Conservation (phyloP, 2,888 invertebrate genomes). For the Eristalis arbustorum region DNA sequence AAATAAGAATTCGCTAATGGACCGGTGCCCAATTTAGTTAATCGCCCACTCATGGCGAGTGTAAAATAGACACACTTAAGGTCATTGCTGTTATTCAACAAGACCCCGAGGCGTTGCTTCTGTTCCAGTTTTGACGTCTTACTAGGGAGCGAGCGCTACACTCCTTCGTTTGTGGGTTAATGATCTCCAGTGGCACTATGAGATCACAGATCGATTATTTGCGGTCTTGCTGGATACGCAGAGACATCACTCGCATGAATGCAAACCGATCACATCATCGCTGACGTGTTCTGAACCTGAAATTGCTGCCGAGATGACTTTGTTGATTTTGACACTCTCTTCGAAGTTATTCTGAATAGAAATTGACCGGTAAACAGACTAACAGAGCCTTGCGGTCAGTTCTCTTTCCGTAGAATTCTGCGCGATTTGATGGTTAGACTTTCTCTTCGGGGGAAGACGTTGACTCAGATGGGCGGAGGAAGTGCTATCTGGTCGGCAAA, state of each 20-base stretch:
- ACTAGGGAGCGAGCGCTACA: too few relatives aligned
- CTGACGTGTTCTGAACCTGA: background rate
- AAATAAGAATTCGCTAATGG: too few relatives aligned
- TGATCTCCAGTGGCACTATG: background rate
- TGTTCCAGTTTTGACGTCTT: too few relatives aligned
- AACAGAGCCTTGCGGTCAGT: background rate
- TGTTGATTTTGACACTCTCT: background rate
- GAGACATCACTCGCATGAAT: background rate
- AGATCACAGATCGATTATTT: background rate
- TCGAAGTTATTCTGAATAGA: background rate
- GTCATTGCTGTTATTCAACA: too few relatives aligned
- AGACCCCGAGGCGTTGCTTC: too few relatives aligned
- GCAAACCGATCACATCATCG: background rate
- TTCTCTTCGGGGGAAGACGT: background rate
- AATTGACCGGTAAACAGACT: background rate
- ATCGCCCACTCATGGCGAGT: too few relatives aligned
- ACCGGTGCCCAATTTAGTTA: too few relatives aligned
- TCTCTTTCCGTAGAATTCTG: background rate
- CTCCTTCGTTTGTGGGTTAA: background rate
- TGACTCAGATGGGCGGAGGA: background rate
- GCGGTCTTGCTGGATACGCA: background rate
- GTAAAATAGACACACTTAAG: too few relatives aligned
- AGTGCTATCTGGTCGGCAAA: background rate
- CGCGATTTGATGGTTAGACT: background rate
- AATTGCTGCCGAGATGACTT: background rate